A percentile compares a stretch with the other conserved stretches of the same genome.
phyloP scores from a whole-genome alignment of 2,113 vertebrate genomes.

The Nerophis lumbriciformis region DNA sequence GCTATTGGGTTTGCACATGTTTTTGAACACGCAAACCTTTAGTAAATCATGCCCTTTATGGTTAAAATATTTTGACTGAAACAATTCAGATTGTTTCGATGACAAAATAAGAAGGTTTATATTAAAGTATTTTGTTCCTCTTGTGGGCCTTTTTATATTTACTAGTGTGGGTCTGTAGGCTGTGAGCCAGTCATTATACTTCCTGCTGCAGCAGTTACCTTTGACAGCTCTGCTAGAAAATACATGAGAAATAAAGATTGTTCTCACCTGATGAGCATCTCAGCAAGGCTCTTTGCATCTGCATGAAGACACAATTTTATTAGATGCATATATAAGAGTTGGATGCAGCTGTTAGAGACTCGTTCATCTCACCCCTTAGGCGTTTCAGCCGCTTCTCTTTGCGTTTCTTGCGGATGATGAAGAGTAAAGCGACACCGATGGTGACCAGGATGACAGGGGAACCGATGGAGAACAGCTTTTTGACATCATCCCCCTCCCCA shows the following conservation, averaged over 20 bases:
- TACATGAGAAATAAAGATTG: not conserved
- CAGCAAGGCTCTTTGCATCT: slow-evolving; percentile 98
- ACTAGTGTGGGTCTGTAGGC: too few species aligned
- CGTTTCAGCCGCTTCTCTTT: slow-evolving; percentile 95
- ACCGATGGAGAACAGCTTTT: slow-evolving; percentile 94
- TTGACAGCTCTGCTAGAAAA: not conserved
- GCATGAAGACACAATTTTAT: slow-evolving; percentile 18
- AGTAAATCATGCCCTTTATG: too few species aligned
- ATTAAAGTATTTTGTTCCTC: too few species aligned
- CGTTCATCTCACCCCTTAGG: slow-evolving; percentile 80
- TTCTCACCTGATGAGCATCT: slow-evolving; percentile 96
- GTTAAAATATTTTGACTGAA: too few species aligned
- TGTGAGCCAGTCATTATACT: too few species aligned
- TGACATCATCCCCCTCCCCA: slow-evolving; percentile 89
- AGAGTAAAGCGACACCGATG: slow-evolving; percentile 87
- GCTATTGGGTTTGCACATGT: too few species aligned
- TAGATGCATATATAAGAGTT: not conserved
- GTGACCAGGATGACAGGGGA: slow-evolving; percentile 93
- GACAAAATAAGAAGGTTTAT: too few species aligned
- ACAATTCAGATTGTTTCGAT: too few species aligned
- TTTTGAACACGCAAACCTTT: too few species aligned
- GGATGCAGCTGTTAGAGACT: not conserved
- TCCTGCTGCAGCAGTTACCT: too few species aligned
- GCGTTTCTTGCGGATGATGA: slow-evolving; percentile 96
- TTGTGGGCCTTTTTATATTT: too few species aligned